These are phyloP conservation scores for Thymallus thymallus DNA, from an alignment of 2,113 vertebrate genomes.

Conservation along the genomic window DNA sequence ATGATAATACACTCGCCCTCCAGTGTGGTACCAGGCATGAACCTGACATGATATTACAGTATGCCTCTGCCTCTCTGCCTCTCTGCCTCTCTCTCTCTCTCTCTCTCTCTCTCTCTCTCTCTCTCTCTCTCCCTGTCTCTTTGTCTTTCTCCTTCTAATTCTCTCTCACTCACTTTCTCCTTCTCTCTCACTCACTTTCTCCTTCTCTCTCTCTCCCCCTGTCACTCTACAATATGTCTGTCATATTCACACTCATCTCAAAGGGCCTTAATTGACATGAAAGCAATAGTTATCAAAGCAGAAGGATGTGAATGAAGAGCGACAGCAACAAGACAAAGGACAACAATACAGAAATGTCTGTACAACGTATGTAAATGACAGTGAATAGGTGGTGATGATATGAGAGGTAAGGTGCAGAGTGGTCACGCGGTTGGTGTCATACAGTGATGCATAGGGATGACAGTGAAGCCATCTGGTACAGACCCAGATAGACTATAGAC, in stretches of 20 bases:
- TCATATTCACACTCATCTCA: no score
- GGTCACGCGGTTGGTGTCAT: no score
- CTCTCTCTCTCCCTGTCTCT: no score
- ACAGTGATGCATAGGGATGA: no score
- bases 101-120: no score
- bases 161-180: slow-evolving; percentile 20
- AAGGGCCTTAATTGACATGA: slow-evolving; percentile 40
- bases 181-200: background rate
- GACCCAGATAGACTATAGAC: no score
- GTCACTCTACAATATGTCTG: no score
- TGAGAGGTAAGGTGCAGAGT: no score
- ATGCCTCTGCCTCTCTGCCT: slow-evolving; percentile 27
- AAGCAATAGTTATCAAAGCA: slow-evolving; percentile 48
- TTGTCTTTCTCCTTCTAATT: background rate
- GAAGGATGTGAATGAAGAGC: slow-evolving; percentile 19
- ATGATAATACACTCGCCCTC: slow-evolving; percentile 43
- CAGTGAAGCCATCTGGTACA: no score
- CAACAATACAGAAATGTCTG: background rate
- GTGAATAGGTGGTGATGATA: no score
- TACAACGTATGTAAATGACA: background rate
- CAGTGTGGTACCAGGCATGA: slow-evolving; percentile 52
- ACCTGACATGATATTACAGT: slow-evolving; percentile 46
- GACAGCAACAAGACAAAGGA: background rate
- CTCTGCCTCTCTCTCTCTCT: background rate
- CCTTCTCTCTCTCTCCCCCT: no score